Evolutionary conservation across 2,888 invertebrate species (phyloP), one percentile per base, ranked within the genome.

Genomic region (Amphipoea lucens): DNA sequence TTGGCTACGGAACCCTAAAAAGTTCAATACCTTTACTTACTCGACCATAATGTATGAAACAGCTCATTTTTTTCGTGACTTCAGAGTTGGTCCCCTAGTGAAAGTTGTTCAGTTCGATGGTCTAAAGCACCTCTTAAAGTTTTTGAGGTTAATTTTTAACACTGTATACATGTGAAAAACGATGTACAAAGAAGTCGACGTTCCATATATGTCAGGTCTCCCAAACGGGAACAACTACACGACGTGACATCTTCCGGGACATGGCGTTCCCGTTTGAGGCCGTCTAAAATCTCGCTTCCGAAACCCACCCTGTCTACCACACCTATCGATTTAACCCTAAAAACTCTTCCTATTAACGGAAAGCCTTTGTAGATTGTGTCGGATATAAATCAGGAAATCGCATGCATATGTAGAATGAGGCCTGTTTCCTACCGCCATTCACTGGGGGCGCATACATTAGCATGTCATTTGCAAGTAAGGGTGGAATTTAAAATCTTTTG

Each of bases 371-470:
- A 76, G 83, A 76, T 82, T 62, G 67, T 73, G 79, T 66, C 70
- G 74, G 78, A 83, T 78, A 88, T 86, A 87, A 88, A 76, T 80
- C 70, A 72, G 78, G 77, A 78, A 83, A 79, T 78, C 68, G 67
- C 68, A 85, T 87, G 82, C 88, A 87, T 86, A 85, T 85, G 85
- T 75, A 87, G 77, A 70, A 75, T 77, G 75, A 82, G 66, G 48
- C 77, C 67, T 83, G 72, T 76, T 88, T 83, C 84, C 86, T 48
- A 62, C 54, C 68, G n/a, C 63, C 57, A 75, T 67, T 78, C 79
- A 75, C 65, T 79, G 54, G 51, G 66, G 67, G 40, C 67, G 78
- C 78, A 82, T 86, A 79, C 5, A 86, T 83, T 79, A 75, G 45
- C 76, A 88, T 87, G 60, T 7, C 36, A 72, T 84, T 85, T 79